A percentile compares a stretch with the other conserved stretches of the same genome.
phyloP scores from a whole-genome alignment of 1,140 invertebrate species.

The Potamilus streckersoni region DNA sequence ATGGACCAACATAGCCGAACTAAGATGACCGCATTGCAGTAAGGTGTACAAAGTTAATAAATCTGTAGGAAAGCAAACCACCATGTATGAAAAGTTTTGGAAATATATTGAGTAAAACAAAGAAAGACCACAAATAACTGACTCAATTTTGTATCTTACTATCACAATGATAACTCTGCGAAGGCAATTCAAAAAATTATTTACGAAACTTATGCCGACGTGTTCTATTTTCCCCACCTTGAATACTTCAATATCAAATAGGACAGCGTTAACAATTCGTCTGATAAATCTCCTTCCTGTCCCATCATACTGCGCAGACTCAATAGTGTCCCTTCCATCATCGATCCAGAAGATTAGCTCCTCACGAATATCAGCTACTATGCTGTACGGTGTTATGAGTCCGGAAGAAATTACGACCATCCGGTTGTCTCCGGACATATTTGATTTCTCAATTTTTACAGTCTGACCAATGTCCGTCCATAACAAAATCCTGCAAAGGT shows the following conservation, averaged over 20 bases:
- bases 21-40: too few relatives aligned
- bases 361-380: constrained; percentile 5
- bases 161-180: too few relatives aligned
- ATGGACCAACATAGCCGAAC: too few relatives aligned
- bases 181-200: too few relatives aligned
- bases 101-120: too few relatives aligned
- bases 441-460: constrained; percentile 14
- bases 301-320: constrained; percentile 4
- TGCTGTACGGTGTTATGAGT: not conserved
- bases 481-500: constrained; percentile 12
- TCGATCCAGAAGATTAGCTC: constrained; percentile 21
- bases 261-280: not conserved
- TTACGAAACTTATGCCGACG: too few relatives aligned
- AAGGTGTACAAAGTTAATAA: too few relatives aligned
- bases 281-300: not conserved
- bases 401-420: not conserved
- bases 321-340: not conserved
- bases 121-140: too few relatives aligned
- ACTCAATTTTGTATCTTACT: too few relatives aligned
- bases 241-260: constrained; percentile 16
- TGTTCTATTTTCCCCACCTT: not conserved
- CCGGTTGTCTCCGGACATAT: not conserved
- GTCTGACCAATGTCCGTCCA: constrained; percentile 9
- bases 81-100: too few relatives aligned
- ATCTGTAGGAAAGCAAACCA: too few relatives aligned